Conservation (phyloP, 2,888 invertebrate species). For the Eucriotettix oculatus region DNA sequence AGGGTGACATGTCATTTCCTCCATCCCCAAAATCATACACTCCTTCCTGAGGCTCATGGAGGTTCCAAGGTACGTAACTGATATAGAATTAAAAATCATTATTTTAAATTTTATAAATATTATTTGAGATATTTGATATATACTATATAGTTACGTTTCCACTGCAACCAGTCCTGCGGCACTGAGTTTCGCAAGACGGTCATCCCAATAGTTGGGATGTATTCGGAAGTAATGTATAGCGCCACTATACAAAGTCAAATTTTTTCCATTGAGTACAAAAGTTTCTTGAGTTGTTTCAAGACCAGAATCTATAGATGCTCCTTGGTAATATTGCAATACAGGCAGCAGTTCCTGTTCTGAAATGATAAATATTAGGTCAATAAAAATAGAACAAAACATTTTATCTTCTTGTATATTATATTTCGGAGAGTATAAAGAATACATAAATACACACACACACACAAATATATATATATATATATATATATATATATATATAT, state of each 20-base stretch:
- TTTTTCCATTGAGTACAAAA: neutral
- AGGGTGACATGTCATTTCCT: slow-evolving; percentile 19
- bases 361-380: no score
- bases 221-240: neutral
- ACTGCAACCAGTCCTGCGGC: neutral
- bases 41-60: slow-evolving; percentile 24
- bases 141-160: neutral
- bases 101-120: no score
- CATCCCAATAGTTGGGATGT: neutral
- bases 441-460: no score
- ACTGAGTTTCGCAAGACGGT: neutral
- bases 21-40: slow-evolving; percentile 24
- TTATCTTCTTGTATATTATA: no score
- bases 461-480: no score
- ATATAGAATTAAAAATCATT: neutral
- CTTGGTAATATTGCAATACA: neutral
- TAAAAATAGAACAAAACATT: no score
- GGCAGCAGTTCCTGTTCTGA: neutral
- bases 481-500: no score
- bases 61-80: slow-evolving; percentile 26
- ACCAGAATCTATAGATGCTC: neutral
- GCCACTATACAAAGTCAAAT: neutral
- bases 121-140: neutral
- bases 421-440: no score
- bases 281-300: neutral